Conservation (phyloP, 2,797 vertebrate species). For the Diplodus sargus region DNA sequence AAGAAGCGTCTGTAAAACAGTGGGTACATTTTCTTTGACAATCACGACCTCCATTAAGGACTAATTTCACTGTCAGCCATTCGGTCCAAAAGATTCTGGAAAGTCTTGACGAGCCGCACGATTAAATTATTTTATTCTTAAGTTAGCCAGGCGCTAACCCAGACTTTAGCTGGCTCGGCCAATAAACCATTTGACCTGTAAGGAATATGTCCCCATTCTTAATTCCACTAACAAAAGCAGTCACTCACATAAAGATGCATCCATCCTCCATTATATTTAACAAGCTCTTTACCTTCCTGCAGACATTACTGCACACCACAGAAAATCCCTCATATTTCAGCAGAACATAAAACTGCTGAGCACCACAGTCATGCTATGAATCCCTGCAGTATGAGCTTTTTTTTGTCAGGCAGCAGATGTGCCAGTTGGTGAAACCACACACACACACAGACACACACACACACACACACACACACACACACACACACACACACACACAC, state of each 20-base stretch:
- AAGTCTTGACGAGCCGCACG: too few relatives aligned
- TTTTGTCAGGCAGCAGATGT: slow-evolving; percentile 52
- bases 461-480: slow-evolving; percentile 1
- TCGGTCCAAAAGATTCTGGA: too few relatives aligned
- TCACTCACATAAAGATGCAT: not conserved
- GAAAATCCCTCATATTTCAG: slow-evolving; percentile 4
- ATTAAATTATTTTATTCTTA: too few relatives aligned
- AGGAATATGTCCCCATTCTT: not conserved
- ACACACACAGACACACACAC: not conserved
- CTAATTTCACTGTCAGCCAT: too few relatives aligned
- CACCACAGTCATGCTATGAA: slow-evolving; percentile 10
- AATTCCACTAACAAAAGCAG: not conserved
- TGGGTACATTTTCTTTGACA: too few relatives aligned
- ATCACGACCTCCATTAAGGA: too few relatives aligned
- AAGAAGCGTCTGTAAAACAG: too few relatives aligned
- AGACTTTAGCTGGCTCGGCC: too few relatives aligned
- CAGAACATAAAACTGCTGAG: slow-evolving; percentile 36
- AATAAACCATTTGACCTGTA: not conserved
- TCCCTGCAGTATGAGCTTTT: slow-evolving; percentile 2
- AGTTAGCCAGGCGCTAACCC: too few relatives aligned
- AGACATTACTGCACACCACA: not conserved
- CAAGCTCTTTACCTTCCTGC: not conserved
- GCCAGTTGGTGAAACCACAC: slow-evolving; percentile 9
- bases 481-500: not conserved
- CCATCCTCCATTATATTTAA: not conserved